Evolutionary conservation across 2,797 vertebrate genomes (phyloP).

Genomic region (Lepus townsendii): DNA sequence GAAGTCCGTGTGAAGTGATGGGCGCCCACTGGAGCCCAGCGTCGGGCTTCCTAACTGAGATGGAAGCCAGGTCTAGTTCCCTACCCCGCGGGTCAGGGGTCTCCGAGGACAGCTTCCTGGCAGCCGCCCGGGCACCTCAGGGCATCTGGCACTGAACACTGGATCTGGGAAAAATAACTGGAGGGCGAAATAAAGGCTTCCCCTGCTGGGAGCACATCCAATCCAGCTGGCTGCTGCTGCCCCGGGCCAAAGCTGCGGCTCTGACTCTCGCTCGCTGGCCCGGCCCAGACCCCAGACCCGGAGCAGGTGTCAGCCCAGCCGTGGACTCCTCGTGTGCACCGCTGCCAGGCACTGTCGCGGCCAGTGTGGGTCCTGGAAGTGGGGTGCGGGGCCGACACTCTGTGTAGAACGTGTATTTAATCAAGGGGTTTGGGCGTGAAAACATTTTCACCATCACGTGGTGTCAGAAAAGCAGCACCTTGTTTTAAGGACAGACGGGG

Average conservation of each 20-base stretch:
- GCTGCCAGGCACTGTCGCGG: no score
- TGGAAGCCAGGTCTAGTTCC: no score
- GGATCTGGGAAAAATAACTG: background rate
- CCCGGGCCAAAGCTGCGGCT: no score
- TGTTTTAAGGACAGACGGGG: background rate
- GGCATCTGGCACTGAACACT: background rate
- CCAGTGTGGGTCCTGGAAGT: no score
- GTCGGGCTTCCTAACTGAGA: background rate
- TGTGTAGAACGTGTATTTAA: background rate
- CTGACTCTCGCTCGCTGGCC: no score
- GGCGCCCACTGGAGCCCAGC: background rate
- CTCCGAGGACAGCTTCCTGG: no score
- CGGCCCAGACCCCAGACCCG: no score
- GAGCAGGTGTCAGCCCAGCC: no score
- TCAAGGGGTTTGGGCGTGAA: background rate
- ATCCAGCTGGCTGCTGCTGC: background rate
- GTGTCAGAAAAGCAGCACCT: background rate
- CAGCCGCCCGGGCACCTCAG: background rate
- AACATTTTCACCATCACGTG: background rate
- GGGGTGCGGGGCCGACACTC: no score
- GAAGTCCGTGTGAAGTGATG: background rate
- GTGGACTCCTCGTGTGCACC: no score
- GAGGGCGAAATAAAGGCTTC: background rate
- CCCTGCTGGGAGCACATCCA: background rate
- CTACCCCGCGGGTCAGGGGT: no score